Evolutionary conservation across 1,140 invertebrate genomes (phyloP).

Genomic region (Heliothis virescens): DNA sequence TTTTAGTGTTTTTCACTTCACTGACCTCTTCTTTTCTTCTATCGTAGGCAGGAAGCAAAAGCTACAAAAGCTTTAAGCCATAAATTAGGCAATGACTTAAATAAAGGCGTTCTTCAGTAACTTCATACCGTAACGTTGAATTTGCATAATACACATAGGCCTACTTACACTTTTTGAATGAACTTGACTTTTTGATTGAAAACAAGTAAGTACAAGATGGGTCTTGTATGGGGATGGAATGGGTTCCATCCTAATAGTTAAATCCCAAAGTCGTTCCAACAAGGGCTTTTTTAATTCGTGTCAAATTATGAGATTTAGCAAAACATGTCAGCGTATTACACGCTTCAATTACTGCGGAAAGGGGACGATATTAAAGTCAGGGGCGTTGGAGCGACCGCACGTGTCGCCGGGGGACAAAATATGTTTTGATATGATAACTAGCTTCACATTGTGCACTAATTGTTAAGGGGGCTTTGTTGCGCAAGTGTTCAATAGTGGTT

Average conservation of each 20-base stretch:
- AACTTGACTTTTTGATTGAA: too few species aligned
- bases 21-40: too few species aligned
- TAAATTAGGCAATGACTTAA: too few species aligned
- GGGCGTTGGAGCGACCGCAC: constrained; percentile 62
- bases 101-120: too few species aligned
- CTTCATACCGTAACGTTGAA: too few species aligned
- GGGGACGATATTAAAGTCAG: constrained; percentile 65
- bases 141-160: too few species aligned
- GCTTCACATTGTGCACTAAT: constrained; percentile 70
- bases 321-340: constrained; percentile 83
- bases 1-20: too few species aligned
- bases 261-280: constrained; percentile 9
- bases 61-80: too few species aligned
- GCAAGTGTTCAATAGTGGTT: constrained; percentile 31
- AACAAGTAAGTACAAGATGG: too few species aligned
- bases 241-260: neutral
- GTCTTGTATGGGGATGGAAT: too few species aligned
- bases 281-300: constrained; percentile 62
- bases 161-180: too few species aligned
- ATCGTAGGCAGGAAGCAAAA: too few species aligned
- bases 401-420: constrained; percentile 69
- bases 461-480: constrained; percentile 55
- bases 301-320: constrained; percentile 82
- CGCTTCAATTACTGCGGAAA: constrained; percentile 75
- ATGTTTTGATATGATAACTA: constrained; percentile 81